A percentile compares a stretch with the other conserved stretches of the same genome.
phyloP scores from a whole-genome alignment of 2,113 vertebrate genomes.

The Brachirus orientalis region DNA sequence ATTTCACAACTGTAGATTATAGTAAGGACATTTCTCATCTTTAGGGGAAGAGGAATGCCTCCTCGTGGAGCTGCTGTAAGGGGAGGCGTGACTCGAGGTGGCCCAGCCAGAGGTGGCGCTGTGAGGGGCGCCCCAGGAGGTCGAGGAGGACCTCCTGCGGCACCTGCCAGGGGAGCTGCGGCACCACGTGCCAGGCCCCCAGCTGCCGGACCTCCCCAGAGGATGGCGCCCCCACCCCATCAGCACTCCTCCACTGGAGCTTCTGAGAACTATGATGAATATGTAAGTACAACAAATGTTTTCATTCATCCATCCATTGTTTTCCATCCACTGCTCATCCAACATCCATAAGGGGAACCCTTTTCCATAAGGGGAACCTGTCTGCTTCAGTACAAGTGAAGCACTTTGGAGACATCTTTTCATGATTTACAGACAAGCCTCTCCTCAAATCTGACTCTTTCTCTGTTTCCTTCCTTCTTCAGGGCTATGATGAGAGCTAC shows the following conservation, averaged over 20 bases:
- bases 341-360: slow-evolving; percentile 30
- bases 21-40: background rate
- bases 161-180: slow-evolving; percentile 83
- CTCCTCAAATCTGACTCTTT: slow-evolving; percentile 40
- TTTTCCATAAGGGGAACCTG: slow-evolving; percentile 6
- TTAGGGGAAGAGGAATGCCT: slow-evolving; percentile 92
- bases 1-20: background rate
- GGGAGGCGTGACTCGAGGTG: slow-evolving; percentile 87
- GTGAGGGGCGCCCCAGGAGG: slow-evolving; percentile 86
- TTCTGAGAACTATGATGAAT: slow-evolving; percentile 89
- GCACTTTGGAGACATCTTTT: slow-evolving; percentile 52
- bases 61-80: slow-evolving; percentile 87
- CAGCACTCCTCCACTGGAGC: slow-evolving; percentile 79
- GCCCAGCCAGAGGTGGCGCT: slow-evolving; percentile 87
- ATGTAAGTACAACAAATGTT: slow-evolving; percentile 81
- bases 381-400: slow-evolving; percentile 35
- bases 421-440: slow-evolving; percentile 51
- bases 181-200: slow-evolving; percentile 86
- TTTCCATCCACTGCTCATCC: background rate
- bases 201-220: slow-evolving; percentile 84
- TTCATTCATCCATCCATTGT: background rate
- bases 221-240: slow-evolving; percentile 88
- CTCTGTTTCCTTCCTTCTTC: slow-evolving; percentile 47
- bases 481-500: slow-evolving; percentile 95
- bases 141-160: slow-evolving; percentile 87